These are phyloP conservation scores for Diadophis punctatus DNA, from an alignment of 2,113 vertebrate species.

Conservation along the genomic window DNA sequence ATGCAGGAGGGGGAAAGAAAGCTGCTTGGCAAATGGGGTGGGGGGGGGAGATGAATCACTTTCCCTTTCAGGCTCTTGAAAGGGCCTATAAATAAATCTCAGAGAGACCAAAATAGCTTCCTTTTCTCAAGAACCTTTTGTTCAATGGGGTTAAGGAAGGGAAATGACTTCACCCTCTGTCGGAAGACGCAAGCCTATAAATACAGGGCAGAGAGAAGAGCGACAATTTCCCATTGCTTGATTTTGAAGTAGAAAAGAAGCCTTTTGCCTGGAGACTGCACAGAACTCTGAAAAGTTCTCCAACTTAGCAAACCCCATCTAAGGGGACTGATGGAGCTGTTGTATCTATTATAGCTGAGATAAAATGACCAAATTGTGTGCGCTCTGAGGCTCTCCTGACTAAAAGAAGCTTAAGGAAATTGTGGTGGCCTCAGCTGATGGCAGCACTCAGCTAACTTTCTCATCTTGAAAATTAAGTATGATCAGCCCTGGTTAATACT, in stretches of 20 bases:
- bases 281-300: neutral
- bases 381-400: neutral
- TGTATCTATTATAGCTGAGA: neutral
- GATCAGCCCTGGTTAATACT: neutral
- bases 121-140: slow-evolving; percentile 30
- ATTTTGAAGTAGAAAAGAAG: neutral
- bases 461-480: neutral
- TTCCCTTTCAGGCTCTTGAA: slow-evolving; percentile 23
- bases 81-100: slow-evolving; percentile 33
- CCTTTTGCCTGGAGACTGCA: neutral
- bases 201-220: neutral
- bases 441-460: neutral
- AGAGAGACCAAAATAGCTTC: slow-evolving; percentile 26
- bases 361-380: neutral
- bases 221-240: neutral
- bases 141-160: slow-evolving; percentile 19
- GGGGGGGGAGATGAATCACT: slow-evolving; percentile 22
- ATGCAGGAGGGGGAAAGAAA: neutral
- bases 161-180: slow-evolving; percentile 15
- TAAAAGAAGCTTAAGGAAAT: neutral
- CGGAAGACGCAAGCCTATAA: neutral
- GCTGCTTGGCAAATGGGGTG: neutral
- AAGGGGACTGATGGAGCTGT: neutral
- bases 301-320: neutral
- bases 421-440: neutral